phyloP scores from a whole-genome alignment of 2,888 invertebrate genomes.

The Cryptops parisi region DNA sequence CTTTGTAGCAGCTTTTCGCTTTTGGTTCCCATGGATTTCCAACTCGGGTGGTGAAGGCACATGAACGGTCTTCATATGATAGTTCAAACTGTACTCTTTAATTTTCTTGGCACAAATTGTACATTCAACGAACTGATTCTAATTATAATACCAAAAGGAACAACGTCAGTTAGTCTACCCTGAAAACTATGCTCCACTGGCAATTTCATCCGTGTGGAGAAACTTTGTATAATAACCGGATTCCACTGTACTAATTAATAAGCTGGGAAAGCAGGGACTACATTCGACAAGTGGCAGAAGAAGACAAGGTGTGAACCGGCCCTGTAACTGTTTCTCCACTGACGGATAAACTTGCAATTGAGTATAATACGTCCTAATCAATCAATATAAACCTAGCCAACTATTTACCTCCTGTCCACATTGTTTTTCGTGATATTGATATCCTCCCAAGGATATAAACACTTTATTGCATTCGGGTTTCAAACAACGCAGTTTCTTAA shows the following conservation, averaged over 20 bases:
- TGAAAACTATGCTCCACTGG: too few species aligned
- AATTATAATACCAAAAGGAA: background rate
- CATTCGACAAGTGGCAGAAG: too few species aligned
- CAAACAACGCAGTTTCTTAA: background rate
- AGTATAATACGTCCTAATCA: too few species aligned
- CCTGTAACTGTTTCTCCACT: too few species aligned
- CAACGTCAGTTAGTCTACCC: too few species aligned
- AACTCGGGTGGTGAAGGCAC: background rate
- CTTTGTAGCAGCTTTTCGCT: background rate
- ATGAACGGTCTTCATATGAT: background rate
- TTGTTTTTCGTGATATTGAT: background rate
- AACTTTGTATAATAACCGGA: too few species aligned
- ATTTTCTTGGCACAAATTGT: background rate
- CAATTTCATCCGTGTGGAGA: too few species aligned
- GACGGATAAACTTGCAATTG: too few species aligned
- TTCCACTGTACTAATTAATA: too few species aligned
- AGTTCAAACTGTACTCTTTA: background rate
- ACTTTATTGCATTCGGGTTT: background rate
- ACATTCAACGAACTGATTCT: background rate
- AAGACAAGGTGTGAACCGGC: too few species aligned
- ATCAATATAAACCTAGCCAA: too few species aligned
- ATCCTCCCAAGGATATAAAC: background rate
- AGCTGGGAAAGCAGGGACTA: too few species aligned
- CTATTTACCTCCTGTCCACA: background rate
- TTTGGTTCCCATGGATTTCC: background rate